Evolutionary conservation across 2,888 invertebrate genomes (phyloP).

Genomic region (Hirtodrosophila trivittata): DNA sequence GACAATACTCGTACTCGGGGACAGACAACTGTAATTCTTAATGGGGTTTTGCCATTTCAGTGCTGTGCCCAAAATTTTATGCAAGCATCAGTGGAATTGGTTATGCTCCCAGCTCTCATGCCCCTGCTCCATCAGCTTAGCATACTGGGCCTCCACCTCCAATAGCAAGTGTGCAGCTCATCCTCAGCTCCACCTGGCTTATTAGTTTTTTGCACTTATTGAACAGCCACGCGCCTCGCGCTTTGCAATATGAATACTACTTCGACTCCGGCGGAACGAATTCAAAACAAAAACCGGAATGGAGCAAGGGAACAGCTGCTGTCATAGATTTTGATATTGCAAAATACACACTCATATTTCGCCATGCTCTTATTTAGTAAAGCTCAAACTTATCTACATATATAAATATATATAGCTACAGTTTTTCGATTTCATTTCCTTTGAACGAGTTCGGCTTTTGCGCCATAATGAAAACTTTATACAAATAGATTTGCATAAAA

Average conservation of each 20-base stretch:
- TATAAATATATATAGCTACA: neutral
- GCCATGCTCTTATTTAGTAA: constrained; percentile 50
- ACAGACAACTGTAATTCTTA: constrained; percentile 61
- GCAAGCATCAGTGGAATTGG: constrained; percentile 40
- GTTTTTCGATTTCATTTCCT: neutral
- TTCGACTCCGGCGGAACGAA: constrained; percentile 38
- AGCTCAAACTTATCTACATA: constrained; percentile 20
- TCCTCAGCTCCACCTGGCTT: constrained; percentile 49
- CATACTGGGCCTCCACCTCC: neutral
- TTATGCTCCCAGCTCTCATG: constrained; percentile 10
- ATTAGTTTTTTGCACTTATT: constrained; percentile 60
- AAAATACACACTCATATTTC: constrained; percentile 37
- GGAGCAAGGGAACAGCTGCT: constrained; percentile 36
- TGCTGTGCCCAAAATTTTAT: constrained; percentile 32
- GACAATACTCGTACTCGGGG: constrained; percentile 25
- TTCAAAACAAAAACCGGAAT: constrained; percentile 10
- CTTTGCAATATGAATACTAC: constrained; percentile 36
- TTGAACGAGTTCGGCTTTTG: constrained; percentile 4
- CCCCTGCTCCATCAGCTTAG: neutral
- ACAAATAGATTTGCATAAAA: constrained; percentile 59
- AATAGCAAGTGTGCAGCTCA: neutral
- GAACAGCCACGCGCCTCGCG: constrained; percentile 39
- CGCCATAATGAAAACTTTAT: constrained; percentile 42
- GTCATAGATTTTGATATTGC: constrained; percentile 48
- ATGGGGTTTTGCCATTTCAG: constrained; percentile 75